Evolutionary conservation across 2,888 invertebrate species (phyloP).

Genomic region (Craniophora ligustri): DNA sequence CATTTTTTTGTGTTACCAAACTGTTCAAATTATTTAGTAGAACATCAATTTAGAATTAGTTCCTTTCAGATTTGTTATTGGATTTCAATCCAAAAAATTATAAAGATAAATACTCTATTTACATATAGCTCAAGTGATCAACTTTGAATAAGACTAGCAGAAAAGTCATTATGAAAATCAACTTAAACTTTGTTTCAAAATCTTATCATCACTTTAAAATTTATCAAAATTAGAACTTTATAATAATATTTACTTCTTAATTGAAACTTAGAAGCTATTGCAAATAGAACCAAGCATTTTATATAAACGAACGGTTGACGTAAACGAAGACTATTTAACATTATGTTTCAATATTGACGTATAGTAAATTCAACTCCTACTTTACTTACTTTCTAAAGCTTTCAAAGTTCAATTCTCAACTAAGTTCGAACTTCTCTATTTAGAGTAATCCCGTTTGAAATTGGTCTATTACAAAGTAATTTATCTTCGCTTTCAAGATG

Average conservation of each 20-base stretch:
- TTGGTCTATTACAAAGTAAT: constrained; percentile 18
- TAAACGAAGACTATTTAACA: constrained; percentile 9
- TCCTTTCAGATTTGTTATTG: no score
- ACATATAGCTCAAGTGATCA: no score
- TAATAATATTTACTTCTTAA: neutral
- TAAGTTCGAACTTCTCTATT: constrained; percentile 35
- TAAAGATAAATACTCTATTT: no score
- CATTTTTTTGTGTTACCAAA: no score
- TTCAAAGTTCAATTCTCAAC: constrained; percentile 37
- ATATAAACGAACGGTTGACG: neutral
- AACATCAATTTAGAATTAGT: no score
- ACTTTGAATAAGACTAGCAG: no score
- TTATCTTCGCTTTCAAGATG: constrained; percentile 21
- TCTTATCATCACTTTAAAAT: neutral
- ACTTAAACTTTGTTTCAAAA: constrained; percentile 1
- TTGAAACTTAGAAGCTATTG: neutral
- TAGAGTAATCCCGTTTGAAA: constrained; percentile 28
- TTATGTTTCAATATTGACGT: constrained; percentile 20
- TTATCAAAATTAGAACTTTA: neutral
- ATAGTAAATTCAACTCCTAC: constrained; percentile 12
- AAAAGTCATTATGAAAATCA: neutral
- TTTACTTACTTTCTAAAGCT: constrained; percentile 15
- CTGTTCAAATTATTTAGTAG: no score
- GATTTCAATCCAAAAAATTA: no score
- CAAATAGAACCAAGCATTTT: neutral